These are phyloP conservation scores for Eclectus roratus DNA, from an alignment of 2,113 vertebrate genomes.

Conservation along the genomic window DNA sequence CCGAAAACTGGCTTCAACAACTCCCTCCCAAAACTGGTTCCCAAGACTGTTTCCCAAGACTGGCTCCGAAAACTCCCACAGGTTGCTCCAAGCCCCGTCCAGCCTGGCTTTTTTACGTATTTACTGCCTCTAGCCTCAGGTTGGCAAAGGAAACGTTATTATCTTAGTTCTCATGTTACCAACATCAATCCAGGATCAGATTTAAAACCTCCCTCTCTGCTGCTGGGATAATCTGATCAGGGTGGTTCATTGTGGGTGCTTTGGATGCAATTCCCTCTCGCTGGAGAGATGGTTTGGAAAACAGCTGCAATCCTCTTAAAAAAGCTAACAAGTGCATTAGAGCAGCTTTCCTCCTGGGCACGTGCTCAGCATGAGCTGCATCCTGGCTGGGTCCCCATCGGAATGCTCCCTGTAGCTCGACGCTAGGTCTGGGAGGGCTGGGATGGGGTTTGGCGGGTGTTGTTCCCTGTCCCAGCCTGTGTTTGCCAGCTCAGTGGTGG, in stretches of 20 bases:
- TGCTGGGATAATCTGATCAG: background rate
- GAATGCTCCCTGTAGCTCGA: background rate
- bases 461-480: background rate
- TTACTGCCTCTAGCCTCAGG: background rate
- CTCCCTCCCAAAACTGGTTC: too few relatives aligned
- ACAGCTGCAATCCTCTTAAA: background rate
- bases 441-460: background rate
- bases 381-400: background rate
- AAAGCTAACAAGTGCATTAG: background rate
- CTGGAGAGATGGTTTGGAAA: background rate
- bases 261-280: background rate
- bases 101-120: background rate
- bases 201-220: background rate
- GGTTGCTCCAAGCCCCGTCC: background rate
- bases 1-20: too few relatives aligned
- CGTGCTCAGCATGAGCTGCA: rapidly evolving
- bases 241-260: background rate
- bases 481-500: rapidly evolving
- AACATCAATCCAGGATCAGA: background rate
- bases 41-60: too few relatives aligned
- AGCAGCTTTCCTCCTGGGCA: background rate
- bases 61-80: too few relatives aligned
- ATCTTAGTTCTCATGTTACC: background rate
- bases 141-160: background rate
- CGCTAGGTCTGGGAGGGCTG: background rate